Conservation (phyloP, 1,140 invertebrate genomes). For the Drosophila orena region DNA sequence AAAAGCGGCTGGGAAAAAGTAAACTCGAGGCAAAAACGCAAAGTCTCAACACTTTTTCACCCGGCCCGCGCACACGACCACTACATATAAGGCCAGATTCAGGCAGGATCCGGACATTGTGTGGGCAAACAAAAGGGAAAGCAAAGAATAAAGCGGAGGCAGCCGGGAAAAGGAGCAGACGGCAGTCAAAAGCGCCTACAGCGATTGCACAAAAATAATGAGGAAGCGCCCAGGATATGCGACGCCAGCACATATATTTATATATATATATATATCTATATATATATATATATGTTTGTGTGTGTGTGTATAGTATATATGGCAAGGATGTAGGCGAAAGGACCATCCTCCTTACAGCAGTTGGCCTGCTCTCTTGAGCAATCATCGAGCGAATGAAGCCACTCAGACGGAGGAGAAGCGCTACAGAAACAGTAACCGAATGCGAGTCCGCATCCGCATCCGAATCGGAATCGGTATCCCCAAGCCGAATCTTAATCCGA, state of each 20-base stretch:
- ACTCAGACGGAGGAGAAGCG: conserved; percentile 62
- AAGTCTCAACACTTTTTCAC: conserved; percentile 78
- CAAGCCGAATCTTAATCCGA: neutral
- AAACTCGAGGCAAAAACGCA: conserved; percentile 64
- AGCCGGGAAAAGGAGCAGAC: conserved; percentile 19
- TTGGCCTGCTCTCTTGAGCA: conserved; percentile 42
- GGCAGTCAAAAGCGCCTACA: conserved; percentile 68
- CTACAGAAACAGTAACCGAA: conserved; percentile 35
- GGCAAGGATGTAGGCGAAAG: conserved; percentile 25
- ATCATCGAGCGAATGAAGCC: conserved; percentile 77
- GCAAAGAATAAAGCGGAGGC: conserved; percentile 35
- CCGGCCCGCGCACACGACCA: conserved; percentile 2
- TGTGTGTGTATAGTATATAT: conserved; percentile 2
- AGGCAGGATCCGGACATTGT: conserved; percentile 57
- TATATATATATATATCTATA: neutral
- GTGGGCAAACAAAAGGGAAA: conserved; percentile 57
- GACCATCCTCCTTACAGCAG: neutral
- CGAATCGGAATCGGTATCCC: neutral
- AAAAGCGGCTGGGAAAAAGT: conserved; percentile 51
- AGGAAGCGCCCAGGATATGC: conserved; percentile 78
- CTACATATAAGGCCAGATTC: neutral
- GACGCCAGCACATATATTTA: conserved; percentile 33
- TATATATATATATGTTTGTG: neutral
- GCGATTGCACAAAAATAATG: conserved; percentile 83
- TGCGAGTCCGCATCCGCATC: neutral